Evolutionary conservation across 1,140 invertebrate species (phyloP).

Genomic region (Drosophila baimaii): DNA sequence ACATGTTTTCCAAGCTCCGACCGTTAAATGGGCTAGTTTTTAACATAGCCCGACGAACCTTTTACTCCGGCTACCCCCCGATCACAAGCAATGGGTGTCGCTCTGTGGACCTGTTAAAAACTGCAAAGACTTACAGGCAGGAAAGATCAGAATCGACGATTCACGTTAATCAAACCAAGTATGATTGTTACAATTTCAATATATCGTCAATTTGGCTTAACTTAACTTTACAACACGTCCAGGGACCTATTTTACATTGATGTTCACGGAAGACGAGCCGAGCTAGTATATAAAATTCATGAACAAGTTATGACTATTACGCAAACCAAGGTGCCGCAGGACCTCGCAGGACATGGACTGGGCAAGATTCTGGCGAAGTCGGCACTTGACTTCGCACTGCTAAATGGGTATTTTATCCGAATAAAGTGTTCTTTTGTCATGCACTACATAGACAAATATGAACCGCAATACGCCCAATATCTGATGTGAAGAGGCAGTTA

Average conservation of each 20-base stretch:
- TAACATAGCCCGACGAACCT: background rate
- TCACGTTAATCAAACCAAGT: background rate
- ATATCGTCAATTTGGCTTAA: background rate
- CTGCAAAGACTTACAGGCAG: background rate
- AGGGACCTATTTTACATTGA: slow-evolving; percentile 9
- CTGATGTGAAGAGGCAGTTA: background rate
- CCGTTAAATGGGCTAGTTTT: background rate
- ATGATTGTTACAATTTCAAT: background rate
- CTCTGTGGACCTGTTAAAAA: background rate
- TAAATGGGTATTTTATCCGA: slow-evolving; percentile 12
- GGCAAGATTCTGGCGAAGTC: slow-evolving; percentile 25
- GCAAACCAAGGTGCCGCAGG: slow-evolving; percentile 14
- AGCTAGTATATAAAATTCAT: background rate
- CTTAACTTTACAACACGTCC: background rate
- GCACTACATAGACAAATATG: slow-evolving; percentile 26
- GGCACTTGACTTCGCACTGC: slow-evolving; percentile 12
- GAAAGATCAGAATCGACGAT: background rate
- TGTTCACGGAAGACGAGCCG: background rate
- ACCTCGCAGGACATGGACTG: slow-evolving; percentile 13
- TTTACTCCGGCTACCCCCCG: background rate
- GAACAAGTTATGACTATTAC: slow-evolving; percentile 6
- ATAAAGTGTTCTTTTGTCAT: slow-evolving; percentile 15
- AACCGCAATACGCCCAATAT: slow-evolving; percentile 25
- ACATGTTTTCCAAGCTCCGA: slow-evolving; percentile 17
- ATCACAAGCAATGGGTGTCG: background rate